Evolutionary conservation across 2,797 vertebrate species (phyloP).

Genomic region (Ciconia nigra): DNA sequence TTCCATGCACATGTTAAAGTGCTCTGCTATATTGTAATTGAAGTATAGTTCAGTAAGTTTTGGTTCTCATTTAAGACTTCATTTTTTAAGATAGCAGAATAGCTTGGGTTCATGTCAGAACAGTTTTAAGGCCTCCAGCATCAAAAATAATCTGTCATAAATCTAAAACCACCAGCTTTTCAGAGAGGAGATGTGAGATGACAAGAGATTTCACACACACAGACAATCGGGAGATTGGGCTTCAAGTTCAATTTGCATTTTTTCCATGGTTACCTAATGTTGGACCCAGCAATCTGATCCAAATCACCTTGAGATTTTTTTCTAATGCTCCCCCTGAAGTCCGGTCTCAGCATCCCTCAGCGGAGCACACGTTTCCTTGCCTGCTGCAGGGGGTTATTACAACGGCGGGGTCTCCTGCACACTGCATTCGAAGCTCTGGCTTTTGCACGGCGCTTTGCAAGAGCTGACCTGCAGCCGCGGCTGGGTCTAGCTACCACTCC

Average conservation of each 20-base stretch:
- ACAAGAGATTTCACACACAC: not conserved
- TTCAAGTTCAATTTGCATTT: not conserved
- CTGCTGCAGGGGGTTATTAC: not conserved
- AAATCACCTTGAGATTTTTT: not conserved
- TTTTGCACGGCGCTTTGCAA: not conserved
- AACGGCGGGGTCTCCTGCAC: not conserved
- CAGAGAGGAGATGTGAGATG: not conserved
- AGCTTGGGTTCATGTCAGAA: slow-evolving; percentile 9
- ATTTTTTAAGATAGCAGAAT: not conserved
- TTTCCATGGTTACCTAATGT: not conserved
- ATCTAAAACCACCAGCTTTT: slow-evolving; percentile 10
- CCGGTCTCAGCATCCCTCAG: not conserved
- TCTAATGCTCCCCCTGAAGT: not conserved
- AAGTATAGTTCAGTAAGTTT: not conserved
- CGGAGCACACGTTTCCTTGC: not conserved
- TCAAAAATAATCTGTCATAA: not conserved
- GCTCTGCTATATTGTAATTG: not conserved
- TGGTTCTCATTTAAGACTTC: not conserved
- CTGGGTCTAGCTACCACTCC: not conserved
- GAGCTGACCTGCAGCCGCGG: not conserved
- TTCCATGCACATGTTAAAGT: not conserved
- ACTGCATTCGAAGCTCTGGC: not conserved
- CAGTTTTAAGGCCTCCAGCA: slow-evolving; percentile 5
- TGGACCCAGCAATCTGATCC: not conserved
- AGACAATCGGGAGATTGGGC: not conserved